Evolutionary conservation across 1,140 invertebrate genomes (phyloP), one percentile per base, ranked within the genome.

Genomic region (Drosophila hydei): DNA sequence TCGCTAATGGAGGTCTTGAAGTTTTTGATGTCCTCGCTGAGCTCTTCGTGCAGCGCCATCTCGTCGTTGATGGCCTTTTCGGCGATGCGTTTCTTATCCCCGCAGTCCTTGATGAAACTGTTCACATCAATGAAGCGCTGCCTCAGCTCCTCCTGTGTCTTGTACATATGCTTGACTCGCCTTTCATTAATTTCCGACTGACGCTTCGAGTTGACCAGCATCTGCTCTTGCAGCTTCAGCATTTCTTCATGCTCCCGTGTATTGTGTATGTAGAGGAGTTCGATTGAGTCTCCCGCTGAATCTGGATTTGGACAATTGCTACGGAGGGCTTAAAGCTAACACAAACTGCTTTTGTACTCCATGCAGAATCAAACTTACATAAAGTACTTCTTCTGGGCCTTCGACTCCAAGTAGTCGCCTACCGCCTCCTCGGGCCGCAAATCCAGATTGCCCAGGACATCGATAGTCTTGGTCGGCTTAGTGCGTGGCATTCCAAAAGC

Each of bases 391-490:
- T 91, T 56, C 19, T 91, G 89, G 19, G 56, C 47, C 71, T 90
- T 90, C 0, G 91, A 91, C 48, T 72, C 50, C 0, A 91, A 21
- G 18, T 75, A 92, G 27, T 88, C 79, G 5, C 75, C 77, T 21
- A 90, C 85, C 4, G 88, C 90, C 19, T 90, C 72, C 58, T 91
- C 91, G 1, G 91, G 91, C 14, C 74, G 75, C 42, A 91, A 38
- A 42, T 91, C 91, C 68, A 91, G 68, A 43, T 80, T 85, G 2
- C 91, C 91, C 33, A 91, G 70, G 11, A 91, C 87, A 79, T 91
- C 91, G 14, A 92, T 27, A 45, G 69, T 89, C 1, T 69, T 79
- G 27, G 91, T 92, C 2, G 91, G 91, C 27, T 91, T 91, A 6
- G 70, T 77, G 9, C 90, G 90, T 16, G 91, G 90, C 91, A 92